A percentile compares a stretch with the other conserved stretches of the same genome.
phyloP scores from a whole-genome alignment of 2,888 invertebrate genomes.

The Anthophora plumipes region DNA sequence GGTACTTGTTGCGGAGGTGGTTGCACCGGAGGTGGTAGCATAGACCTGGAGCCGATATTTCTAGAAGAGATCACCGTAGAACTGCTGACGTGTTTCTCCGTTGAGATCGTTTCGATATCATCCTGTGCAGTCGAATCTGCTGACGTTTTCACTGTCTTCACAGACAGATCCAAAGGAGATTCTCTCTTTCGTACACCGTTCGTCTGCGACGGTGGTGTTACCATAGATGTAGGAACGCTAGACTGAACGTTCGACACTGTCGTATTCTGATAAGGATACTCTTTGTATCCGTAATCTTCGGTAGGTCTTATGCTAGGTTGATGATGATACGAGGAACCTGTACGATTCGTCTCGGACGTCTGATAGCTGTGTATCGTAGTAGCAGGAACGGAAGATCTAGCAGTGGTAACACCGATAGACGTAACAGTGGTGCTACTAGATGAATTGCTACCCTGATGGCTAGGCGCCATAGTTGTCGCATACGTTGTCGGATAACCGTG shows the following conservation, averaged over 20 bases:
- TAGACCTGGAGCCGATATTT: slow-evolving; percentile 69
- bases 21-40: slow-evolving; percentile 75
- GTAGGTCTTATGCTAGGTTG: slow-evolving; percentile 45
- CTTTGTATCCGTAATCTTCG: slow-evolving; percentile 75
- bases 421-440: slow-evolving; percentile 78
- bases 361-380: slow-evolving; percentile 65
- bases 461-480: slow-evolving; percentile 81
- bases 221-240: slow-evolving; percentile 46
- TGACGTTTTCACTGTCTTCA: slow-evolving; percentile 94
- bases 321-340: slow-evolving; percentile 64
- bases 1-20: slow-evolving; percentile 64
- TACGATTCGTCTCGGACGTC: slow-evolving; percentile 70
- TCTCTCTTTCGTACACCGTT: slow-evolving; percentile 86
- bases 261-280: slow-evolving; percentile 73
- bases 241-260: slow-evolving; percentile 54
- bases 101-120: slow-evolving; percentile 85
- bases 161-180: slow-evolving; percentile 94
- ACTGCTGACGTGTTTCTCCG: slow-evolving; percentile 75
- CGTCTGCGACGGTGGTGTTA: slow-evolving; percentile 69
- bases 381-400: slow-evolving; percentile 72
- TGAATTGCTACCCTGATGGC: slow-evolving; percentile 78
- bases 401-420: slow-evolving; percentile 71
- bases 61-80: slow-evolving; percentile 67
- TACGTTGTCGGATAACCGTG: slow-evolving; percentile 74
- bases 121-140: slow-evolving; percentile 94